These are phyloP conservation scores for Manis crassicaudata DNA, from an alignment of 2,797 vertebrate species.

Conservation along the genomic window DNA sequence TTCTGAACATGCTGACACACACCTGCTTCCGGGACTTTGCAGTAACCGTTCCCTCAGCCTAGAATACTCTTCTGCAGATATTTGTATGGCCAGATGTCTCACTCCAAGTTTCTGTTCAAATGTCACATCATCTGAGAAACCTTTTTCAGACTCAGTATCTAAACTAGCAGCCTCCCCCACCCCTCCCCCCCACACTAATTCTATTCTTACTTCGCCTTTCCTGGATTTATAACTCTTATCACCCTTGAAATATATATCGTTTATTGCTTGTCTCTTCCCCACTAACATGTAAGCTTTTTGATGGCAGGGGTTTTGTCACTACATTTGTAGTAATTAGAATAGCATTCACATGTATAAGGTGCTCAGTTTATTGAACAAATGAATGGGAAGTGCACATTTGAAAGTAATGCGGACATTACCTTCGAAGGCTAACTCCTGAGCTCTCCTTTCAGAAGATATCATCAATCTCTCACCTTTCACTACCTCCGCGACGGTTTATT, in stretches of 20 bases:
- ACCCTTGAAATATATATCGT: not conserved
- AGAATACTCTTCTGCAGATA: not conserved
- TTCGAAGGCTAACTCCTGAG: not conserved
- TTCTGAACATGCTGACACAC: not conserved
- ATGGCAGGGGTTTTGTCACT: not conserved
- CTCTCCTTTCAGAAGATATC: not conserved
- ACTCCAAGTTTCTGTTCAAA: too few species aligned
- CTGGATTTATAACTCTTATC: not conserved
- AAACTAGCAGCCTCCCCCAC: not conserved
- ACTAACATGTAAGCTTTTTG: not conserved
- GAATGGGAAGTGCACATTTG: not conserved
- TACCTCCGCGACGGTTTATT: not conserved
- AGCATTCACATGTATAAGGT: not conserved
- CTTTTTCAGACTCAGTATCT: not conserved
- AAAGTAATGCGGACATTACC: not conserved
- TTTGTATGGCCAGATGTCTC: too few species aligned
- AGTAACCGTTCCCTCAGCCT: not conserved
- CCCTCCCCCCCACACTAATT: too few species aligned
- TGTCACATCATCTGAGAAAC: too few species aligned
- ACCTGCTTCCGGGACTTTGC: not conserved
- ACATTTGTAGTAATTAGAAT: slow-evolving; percentile 8
- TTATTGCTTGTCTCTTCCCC: not conserved
- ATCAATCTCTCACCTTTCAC: not conserved
- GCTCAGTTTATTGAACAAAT: not conserved
- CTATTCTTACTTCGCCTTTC: not conserved